These are phyloP conservation scores for Eupithecia centaureata DNA, from an alignment of 2,888 invertebrate genomes.

Conservation along the genomic window DNA sequence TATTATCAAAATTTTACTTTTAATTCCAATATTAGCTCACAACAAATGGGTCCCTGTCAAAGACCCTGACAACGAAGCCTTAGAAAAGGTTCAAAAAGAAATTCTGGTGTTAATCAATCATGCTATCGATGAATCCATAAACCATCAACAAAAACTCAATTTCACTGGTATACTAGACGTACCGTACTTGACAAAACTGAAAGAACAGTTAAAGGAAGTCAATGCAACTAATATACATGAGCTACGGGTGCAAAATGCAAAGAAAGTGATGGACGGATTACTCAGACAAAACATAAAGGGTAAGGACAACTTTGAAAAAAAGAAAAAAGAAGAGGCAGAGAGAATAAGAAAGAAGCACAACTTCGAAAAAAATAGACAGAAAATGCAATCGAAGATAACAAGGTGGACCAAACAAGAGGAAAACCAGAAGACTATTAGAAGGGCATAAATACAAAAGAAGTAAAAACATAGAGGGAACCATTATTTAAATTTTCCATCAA, in stretches of 20 bases:
- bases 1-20: not conserved
- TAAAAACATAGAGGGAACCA: not conserved
- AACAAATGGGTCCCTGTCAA: not conserved
- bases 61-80: not conserved
- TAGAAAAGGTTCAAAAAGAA: not conserved
- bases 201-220: not conserved
- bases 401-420: not conserved
- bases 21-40: not conserved
- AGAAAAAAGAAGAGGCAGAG: not conserved
- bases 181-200: not conserved
- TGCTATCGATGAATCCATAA: not conserved
- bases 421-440: not conserved
- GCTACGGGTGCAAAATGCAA: not conserved
- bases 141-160: not conserved
- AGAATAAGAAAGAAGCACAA: conserved; percentile 3
- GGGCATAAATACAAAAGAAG: not conserved
- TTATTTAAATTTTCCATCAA: not conserved
- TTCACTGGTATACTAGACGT: not conserved
- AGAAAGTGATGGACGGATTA: not conserved
- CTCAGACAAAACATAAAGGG: not conserved
- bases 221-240: not conserved
- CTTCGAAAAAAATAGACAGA: not conserved
- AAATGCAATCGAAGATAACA: not conserved
- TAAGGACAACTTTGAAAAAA: not conserved
- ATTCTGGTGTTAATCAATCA: not conserved